phyloP scores from a whole-genome alignment of 2,888 invertebrate genomes.

The Notodonta dromedarius region DNA sequence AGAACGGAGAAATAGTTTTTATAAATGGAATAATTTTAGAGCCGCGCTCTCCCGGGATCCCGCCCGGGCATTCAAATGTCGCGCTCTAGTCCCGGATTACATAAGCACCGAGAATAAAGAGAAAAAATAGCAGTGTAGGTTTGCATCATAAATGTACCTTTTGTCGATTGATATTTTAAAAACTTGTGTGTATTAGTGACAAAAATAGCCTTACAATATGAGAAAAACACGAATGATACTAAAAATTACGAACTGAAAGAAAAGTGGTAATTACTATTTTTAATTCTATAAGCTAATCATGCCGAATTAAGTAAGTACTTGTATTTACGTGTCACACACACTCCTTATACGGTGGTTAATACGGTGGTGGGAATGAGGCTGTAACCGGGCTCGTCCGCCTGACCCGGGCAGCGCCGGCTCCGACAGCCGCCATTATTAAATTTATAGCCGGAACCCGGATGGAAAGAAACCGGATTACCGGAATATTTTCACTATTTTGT shows the following conservation, averaged over 20 bases:
- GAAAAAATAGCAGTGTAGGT: not conserved
- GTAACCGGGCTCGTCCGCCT: not conserved
- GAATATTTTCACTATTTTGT: not conserved
- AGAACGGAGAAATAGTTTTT: slow-evolving; percentile 1
- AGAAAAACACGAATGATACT: no score
- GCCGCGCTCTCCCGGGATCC: not conserved
- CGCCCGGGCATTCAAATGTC: not conserved
- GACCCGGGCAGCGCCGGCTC: not conserved
- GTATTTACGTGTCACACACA: not conserved
- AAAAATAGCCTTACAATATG: no score
- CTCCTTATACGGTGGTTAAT: not conserved
- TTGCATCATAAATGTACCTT: not conserved
- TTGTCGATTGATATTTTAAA: no score
- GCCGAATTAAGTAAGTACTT: no score
- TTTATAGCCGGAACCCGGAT: not conserved
- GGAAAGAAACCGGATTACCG: not conserved
- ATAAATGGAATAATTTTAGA: not conserved
- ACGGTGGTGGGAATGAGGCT: not conserved
- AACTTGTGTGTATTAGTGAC: no score
- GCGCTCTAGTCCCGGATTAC: not conserved
- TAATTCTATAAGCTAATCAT: no score
- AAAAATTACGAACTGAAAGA: no score
- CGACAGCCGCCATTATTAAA: not conserved
- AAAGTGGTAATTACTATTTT: no score
- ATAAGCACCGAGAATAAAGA: not conserved